Conservation (phyloP, 2,113 vertebrate genomes). For the Notarius lentiginosus region DNA sequence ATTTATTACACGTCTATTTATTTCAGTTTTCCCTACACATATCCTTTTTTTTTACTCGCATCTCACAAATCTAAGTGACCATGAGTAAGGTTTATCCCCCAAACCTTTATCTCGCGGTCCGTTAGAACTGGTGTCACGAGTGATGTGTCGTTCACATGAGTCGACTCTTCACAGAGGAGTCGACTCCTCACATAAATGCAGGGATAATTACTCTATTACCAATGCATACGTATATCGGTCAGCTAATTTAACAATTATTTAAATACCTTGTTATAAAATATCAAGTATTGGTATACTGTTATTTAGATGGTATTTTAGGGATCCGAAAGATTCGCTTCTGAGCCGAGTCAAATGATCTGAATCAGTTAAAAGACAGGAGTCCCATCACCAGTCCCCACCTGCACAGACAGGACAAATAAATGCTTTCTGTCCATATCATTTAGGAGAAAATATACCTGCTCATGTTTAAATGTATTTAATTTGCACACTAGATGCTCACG, state of each 20-base stretch:
- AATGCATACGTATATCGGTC: background rate
- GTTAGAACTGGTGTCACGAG: background rate
- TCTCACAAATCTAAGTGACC: too few relatives aligned
- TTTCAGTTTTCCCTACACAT: background rate
- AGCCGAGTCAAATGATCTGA: background rate
- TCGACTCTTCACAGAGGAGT: background rate
- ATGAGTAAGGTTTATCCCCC: background rate
- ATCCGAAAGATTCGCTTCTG: background rate
- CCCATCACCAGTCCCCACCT: background rate
- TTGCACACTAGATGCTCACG: background rate
- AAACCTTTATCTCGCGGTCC: background rate
- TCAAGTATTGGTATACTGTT: background rate
- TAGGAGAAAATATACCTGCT: too few relatives aligned
- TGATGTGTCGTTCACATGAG: background rate
- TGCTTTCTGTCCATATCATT: too few relatives aligned
- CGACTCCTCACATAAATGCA: background rate
- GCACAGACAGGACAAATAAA: too few relatives aligned
- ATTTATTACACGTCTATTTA: background rate
- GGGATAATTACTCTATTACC: background rate
- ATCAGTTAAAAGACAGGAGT: background rate
- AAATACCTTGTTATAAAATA: background rate
- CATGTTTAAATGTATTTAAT: background rate
- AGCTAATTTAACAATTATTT: background rate
- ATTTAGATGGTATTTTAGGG: background rate
- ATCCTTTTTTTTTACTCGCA: background rate